These are phyloP conservation scores for Neosilurus hyrtlii DNA, from an alignment of 2,797 vertebrate genomes.

Conservation along the genomic window DNA sequence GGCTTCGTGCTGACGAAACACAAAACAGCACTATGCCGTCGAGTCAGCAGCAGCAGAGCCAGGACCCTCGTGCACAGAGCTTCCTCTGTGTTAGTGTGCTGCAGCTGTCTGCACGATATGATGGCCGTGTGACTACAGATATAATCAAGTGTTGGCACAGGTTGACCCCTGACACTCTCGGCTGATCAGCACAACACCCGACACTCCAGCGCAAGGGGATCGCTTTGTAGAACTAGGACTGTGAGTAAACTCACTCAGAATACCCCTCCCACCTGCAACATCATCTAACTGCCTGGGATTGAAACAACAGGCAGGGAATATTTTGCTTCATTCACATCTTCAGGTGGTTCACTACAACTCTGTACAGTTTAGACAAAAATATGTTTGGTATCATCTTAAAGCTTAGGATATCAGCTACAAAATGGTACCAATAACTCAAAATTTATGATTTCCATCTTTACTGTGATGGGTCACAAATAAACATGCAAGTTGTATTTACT, in stretches of 20 bases:
- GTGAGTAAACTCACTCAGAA: too few species aligned
- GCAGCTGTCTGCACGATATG: conserved; percentile 42
- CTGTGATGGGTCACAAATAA: too few species aligned
- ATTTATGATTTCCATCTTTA: too few species aligned
- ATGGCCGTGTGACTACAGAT: conserved; percentile 28
- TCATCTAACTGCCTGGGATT: neutral
- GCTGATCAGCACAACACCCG: conserved; percentile 26
- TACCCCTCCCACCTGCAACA: too few species aligned
- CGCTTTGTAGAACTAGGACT: neutral
- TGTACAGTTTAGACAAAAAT: too few species aligned
- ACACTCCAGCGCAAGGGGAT: neutral
- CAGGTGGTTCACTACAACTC: too few species aligned
- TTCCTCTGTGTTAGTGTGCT: conserved; percentile 28
- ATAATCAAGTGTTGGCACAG: conserved; percentile 40
- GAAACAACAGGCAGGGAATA: too few species aligned
- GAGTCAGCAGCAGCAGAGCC: conserved; percentile 30
- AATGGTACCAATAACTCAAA: too few species aligned
- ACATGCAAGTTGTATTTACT: too few species aligned
- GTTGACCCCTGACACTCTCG: conserved; percentile 15
- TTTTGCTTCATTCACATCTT: too few species aligned
- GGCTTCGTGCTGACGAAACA: conserved; percentile 42
- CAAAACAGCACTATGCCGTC: conserved; percentile 37
- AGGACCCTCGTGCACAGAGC: conserved; percentile 30
- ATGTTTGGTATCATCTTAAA: too few species aligned
- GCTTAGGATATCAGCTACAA: too few species aligned